Evolutionary conservation across 2,113 vertebrate species (phyloP).

Genomic region (Dasyurus viverrinus): DNA sequence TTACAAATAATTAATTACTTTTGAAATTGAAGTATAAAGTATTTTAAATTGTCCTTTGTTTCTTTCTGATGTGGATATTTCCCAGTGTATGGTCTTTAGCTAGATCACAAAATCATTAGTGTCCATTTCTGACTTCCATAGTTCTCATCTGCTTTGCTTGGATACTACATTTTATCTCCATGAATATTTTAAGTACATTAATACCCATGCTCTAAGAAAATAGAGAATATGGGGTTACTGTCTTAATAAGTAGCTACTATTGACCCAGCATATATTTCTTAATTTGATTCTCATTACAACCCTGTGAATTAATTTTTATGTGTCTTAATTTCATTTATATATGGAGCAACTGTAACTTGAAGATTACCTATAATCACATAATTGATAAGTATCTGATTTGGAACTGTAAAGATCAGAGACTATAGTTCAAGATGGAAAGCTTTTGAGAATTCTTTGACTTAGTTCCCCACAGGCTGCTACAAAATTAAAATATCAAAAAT

Average conservation of each 20-base stretch:
- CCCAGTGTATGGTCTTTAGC: neutral
- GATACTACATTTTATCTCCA: neutral
- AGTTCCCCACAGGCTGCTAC: neutral
- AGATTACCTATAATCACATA: neutral
- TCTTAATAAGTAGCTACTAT: neutral
- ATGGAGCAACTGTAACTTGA: neutral
- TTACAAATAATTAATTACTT: neutral
- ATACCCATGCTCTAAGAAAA: neutral
- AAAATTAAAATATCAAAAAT: neutral
- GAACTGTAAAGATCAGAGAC: neutral
- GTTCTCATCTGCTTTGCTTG: neutral
- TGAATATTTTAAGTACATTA: neutral
- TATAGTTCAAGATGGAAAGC: neutral
- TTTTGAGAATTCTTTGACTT: neutral
- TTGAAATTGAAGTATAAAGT: neutral
- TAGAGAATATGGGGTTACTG: neutral
- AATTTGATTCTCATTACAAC: neutral
- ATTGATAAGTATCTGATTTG: neutral
- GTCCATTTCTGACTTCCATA: neutral
- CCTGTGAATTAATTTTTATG: neutral
- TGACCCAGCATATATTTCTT: neutral
- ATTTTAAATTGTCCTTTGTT: neutral
- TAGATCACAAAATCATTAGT: neutral
- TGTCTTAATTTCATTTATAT: neutral
- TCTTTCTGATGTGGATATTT: neutral